Evolutionary conservation across 2,113 vertebrate species (phyloP).

Genomic region (Paraplagusia blochii): DNA sequence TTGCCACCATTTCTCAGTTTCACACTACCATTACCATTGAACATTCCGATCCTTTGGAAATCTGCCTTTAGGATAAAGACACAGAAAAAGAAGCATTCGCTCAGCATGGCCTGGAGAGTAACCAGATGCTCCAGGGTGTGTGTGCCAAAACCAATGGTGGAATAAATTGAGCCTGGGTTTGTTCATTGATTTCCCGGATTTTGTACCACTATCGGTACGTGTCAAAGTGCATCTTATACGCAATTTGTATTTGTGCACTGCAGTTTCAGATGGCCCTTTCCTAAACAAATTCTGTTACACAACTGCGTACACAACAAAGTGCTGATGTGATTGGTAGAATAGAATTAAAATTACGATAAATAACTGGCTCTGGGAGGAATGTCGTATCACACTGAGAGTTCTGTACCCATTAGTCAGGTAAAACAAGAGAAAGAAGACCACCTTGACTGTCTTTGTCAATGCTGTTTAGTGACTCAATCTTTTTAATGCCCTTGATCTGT

Average conservation of each 20-base stretch:
- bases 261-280: slow-evolving; percentile 54
- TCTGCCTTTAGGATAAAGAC: slow-evolving; percentile 5
- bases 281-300: slow-evolving; percentile 19
- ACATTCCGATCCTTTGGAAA: slow-evolving; percentile 11
- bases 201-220: slow-evolving; percentile 50
- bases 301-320: slow-evolving; percentile 23
- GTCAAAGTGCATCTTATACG: slow-evolving; percentile 39
- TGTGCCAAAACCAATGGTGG: slow-evolving; percentile 35
- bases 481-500: no score
- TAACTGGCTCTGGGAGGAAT: slow-evolving; percentile 24
- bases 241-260: slow-evolving; percentile 27
- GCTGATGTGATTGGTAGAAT: slow-evolving; percentile 37
- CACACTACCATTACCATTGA: slow-evolving; percentile 8
- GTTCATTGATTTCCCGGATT: slow-evolving; percentile 50
- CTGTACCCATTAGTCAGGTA: not conserved
- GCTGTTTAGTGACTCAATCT: not conserved
- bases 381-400: slow-evolving; percentile 5
- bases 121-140: slow-evolving; percentile 33
- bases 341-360: slow-evolving; percentile 42
- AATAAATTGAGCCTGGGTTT: slow-evolving; percentile 50
- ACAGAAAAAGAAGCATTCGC: not conserved
- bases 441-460: not conserved
- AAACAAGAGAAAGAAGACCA: not conserved
- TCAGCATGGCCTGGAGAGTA: slow-evolving; percentile 10
- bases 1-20: slow-evolving; percentile 6